A percentile compares a stretch with the other conserved stretches of the same genome.
Evolutionary conservation across 1,140 invertebrate species (phyloP).

Genomic region (Aleiodes sp.): DNA sequence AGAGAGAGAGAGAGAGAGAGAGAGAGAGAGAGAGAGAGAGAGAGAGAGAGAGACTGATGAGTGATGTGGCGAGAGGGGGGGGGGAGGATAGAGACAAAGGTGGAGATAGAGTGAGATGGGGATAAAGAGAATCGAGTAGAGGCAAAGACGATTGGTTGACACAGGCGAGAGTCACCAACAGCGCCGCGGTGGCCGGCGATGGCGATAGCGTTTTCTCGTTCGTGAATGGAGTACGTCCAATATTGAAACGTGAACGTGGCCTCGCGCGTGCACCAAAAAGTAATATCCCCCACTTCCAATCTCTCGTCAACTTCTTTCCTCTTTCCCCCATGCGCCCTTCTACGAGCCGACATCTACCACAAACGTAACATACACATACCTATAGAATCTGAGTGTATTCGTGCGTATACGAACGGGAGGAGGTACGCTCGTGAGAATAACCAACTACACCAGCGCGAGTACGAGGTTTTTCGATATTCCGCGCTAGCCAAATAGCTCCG

Average conservation of each 20-base stretch:
- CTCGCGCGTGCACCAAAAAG: constrained; percentile 31
- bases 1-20: not conserved
- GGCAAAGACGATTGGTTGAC: constrained; percentile 37
- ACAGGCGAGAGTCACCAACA: constrained; percentile 19
- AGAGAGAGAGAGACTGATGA: too few relatives aligned
- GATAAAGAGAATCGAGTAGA: not conserved
- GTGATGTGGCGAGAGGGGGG: too few relatives aligned
- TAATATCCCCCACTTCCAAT: not conserved
- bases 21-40: not conserved
- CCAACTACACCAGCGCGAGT: constrained; percentile 47
- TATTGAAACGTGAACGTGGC: constrained; percentile 47
- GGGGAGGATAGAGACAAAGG: too few relatives aligned
- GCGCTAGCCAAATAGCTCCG: constrained; percentile 61
- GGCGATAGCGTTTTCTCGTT: constrained; percentile 30
- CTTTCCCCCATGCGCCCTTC: not conserved
- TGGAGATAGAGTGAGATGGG: constrained; percentile 11
- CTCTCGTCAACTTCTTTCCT: not conserved
- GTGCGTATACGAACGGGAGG: constrained; percentile 47
- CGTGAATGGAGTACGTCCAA: constrained; percentile 30
- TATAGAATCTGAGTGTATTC: constrained; percentile 13
- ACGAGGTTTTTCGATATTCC: constrained; percentile 54
- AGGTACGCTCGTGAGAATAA: constrained; percentile 59
- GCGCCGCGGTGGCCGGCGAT: constrained; percentile 18
- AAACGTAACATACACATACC: too few relatives aligned
- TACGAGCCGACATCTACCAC: not conserved